phyloP scores from a whole-genome alignment of 2,888 invertebrate genomes.

The Gibbula magus region DNA sequence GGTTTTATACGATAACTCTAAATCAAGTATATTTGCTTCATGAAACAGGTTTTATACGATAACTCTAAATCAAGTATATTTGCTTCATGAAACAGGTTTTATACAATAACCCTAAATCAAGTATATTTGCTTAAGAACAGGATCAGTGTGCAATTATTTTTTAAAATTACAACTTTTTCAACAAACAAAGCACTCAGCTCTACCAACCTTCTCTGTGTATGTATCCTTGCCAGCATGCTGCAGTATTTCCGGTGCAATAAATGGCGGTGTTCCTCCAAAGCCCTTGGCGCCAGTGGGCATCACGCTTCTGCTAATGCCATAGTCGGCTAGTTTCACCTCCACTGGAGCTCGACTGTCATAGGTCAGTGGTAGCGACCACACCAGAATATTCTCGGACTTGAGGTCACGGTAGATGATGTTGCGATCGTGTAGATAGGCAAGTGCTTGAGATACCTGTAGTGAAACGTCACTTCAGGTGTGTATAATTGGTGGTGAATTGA shows the following conservation, averaged over 20 bases:
- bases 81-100: no score
- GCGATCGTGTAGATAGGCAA: constrained; percentile 94
- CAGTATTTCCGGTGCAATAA: constrained; percentile 99
- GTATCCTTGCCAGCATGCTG: constrained; percentile 98
- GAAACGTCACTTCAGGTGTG: background rate
- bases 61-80: no score
- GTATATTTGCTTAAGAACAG: no score
- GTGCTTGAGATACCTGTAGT: constrained; percentile 87
- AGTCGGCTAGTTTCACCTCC: constrained; percentile 94
- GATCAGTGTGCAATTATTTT: no score
- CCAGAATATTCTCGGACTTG: constrained; percentile 97
- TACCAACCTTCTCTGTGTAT: constrained; percentile 92
- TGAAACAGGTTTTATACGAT: no score
- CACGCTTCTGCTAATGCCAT: constrained; percentile 84
- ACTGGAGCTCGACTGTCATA: constrained; percentile 75
- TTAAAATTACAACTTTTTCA: no score
- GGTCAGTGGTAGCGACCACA: constrained; percentile 95
- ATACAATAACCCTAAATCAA: no score
- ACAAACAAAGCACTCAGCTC: background rate
- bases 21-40: no score
- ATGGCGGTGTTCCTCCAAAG: constrained; percentile 96
- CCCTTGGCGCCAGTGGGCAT: constrained; percentile 90
- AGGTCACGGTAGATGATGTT: constrained; percentile 93
- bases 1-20: no score
- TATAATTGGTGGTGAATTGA: background rate